These are phyloP conservation scores for Labroides dimidiatus DNA, from an alignment of 2,797 vertebrate species.

Conservation along the genomic window DNA sequence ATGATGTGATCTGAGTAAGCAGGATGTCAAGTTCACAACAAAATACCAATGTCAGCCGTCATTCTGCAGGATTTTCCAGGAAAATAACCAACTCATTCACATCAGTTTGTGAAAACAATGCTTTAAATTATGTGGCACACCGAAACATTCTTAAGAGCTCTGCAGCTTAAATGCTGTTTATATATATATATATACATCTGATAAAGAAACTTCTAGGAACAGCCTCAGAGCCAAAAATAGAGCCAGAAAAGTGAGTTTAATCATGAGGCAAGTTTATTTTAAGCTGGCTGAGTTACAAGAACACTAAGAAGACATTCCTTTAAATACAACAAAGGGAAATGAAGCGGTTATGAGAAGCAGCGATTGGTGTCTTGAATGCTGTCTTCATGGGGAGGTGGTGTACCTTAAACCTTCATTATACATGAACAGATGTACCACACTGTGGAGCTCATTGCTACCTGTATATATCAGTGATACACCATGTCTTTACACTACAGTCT, in stretches of 20 bases:
- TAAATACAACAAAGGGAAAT: not conserved
- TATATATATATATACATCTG: slow-evolving; percentile 14
- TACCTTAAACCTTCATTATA: not conserved
- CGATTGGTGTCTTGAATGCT: not conserved
- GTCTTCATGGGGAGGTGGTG: not conserved
- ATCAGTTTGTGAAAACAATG: not conserved
- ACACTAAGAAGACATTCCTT: not conserved
- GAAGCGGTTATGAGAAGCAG: not conserved
- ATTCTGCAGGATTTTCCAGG: not conserved
- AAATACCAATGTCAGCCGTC: slow-evolving; percentile 22
- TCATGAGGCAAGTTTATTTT: not conserved
- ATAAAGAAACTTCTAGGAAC: not conserved
- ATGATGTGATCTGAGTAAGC: not conserved
- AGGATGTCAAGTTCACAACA: slow-evolving; percentile 2
- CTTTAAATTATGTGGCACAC: not conserved
- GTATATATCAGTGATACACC: not conserved
- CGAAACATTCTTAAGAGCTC: slow-evolving; percentile 3
- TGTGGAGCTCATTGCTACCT: not conserved
- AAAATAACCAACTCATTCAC: slow-evolving; percentile 32
- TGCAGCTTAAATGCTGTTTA: slow-evolving; percentile 5
- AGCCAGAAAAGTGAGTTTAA: slow-evolving; percentile 16
- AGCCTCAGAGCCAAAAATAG: not conserved
- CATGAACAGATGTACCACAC: not conserved
- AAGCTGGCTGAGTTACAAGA: not conserved
- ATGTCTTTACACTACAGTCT: not conserved